Evolutionary conservation across 2,113 vertebrate species (phyloP), one percentile per base, ranked within the genome.

Genomic region (Microtus oregoni): DNA sequence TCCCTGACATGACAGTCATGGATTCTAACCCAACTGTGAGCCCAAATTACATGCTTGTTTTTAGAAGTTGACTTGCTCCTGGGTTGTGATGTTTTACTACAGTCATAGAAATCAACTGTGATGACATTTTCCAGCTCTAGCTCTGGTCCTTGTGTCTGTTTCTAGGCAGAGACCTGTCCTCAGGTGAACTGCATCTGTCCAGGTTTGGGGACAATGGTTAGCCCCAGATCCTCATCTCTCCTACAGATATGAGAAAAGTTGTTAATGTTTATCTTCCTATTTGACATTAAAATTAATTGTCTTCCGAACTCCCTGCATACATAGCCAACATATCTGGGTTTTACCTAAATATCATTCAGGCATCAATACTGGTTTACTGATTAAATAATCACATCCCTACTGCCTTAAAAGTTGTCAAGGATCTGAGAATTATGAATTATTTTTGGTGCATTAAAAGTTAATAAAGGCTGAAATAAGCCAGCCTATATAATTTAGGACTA

Each of bases 371-470:
- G 65, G 14, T 89, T 89, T 47, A n/a, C 61, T 79, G 78, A 79
- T 12, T 83, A 63, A 38, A 47, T 94, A 79, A 81, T 81, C 20
- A 67, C 70, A 83, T 89, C 26, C 26, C 30, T 95, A 61, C 35
- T 52, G 4, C 81, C 55, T 52, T 92, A 79, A 79, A 96, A 5
- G 17, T 89, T 73, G 30, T 92, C 85, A 92, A 52, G 50, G 50
- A 52, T 52, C 50, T 52, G 50, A 52, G 72, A 19, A 81, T 52
- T 65, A 44, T 7, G 32, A 77, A 28, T 30, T 61, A 58, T 32
- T 94, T 86, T 55, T 70, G 86, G 73, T 35, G 61, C 26, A 86
- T 24, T 92, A 86, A 61, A 90, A 50, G 90, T 94, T 92, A 47
- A 85, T 89, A 55, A 83, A 89, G 77, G 47, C 47, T 47, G 47